phyloP scores from a whole-genome alignment of 2,888 invertebrate species.

The Helicoverpa assulta region DNA sequence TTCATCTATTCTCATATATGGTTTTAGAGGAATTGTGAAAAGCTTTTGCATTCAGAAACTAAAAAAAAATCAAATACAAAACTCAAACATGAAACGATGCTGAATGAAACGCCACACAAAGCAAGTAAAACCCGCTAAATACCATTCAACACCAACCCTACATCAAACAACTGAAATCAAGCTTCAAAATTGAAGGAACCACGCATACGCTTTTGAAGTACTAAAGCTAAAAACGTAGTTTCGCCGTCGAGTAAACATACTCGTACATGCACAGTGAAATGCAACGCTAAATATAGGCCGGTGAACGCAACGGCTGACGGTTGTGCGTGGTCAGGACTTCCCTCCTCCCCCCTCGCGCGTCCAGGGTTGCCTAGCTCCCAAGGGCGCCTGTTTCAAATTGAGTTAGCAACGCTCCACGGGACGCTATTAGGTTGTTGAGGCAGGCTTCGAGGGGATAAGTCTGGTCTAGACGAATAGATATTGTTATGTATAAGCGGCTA shows the following conservation, averaged over 20 bases:
- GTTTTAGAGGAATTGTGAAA: not conserved
- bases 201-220: constrained; percentile 52
- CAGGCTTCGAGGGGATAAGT: constrained; percentile 39
- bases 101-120: constrained; percentile 18
- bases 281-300: constrained; percentile 87
- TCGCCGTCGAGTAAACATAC: constrained; percentile 64
- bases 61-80: not conserved
- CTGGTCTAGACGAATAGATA: constrained; percentile 38
- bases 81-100: not conserved
- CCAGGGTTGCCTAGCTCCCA: constrained; percentile 74
- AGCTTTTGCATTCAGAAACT: not conserved
- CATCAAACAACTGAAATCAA: constrained; percentile 47
- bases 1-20: not conserved
- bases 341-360: constrained; percentile 62
- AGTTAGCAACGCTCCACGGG: constrained; percentile 59
- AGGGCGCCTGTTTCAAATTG: constrained; percentile 67
- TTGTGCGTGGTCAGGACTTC: constrained; percentile 88
- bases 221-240: constrained; percentile 56
- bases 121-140: constrained; percentile 3
- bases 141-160: constrained; percentile 18
- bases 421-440: constrained; percentile 47
- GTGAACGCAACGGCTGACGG: constrained; percentile 72
- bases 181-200: constrained; percentile 47
- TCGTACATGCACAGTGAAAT: constrained; percentile 72
- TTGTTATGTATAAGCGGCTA: not conserved